Evolutionary conservation across 1,140 invertebrate species (phyloP).

Genomic region (Papilio machaon): DNA sequence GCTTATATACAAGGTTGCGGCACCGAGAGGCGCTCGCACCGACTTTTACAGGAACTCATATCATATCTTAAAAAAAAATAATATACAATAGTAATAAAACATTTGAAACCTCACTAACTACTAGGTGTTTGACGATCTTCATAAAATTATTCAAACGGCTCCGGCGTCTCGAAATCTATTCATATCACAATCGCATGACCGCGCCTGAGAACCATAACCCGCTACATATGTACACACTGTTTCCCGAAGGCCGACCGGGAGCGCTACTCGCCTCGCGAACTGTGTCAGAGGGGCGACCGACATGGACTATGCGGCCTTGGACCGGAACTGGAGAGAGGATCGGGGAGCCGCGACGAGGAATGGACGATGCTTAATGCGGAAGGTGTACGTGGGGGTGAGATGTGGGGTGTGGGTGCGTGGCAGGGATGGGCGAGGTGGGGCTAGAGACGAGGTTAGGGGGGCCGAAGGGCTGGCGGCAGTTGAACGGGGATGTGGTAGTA

Average conservation of each 20-base stretch:
- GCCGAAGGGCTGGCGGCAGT: slow-evolving; percentile 87
- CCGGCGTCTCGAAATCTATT: slow-evolving; percentile 77
- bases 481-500: slow-evolving; percentile 95
- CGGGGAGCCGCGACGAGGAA: slow-evolving; percentile 82
- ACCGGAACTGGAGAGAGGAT: slow-evolving; percentile 70
- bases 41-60: slow-evolving; percentile 81
- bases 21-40: slow-evolving; percentile 58
- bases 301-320: slow-evolving; percentile 58
- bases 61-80: slow-evolving; percentile 79
- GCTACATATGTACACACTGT: slow-evolving; percentile 79
- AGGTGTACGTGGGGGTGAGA: slow-evolving; percentile 4
- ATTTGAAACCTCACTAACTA: slow-evolving; percentile 82
- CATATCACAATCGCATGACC: slow-evolving; percentile 82
- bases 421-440: slow-evolving; percentile 82
- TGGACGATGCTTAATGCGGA: slow-evolving; percentile 52
- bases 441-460: slow-evolving; percentile 80
- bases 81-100: slow-evolving; percentile 81
- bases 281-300: slow-evolving; percentile 68
- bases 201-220: slow-evolving; percentile 79
- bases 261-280: slow-evolving; percentile 59
- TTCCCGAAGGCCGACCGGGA: slow-evolving; percentile 61
- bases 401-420: slow-evolving; percentile 56
- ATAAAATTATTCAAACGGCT: slow-evolving; percentile 76
- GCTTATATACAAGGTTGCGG: slow-evolving; percentile 76
- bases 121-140: slow-evolving; percentile 72